Base-by-base conservation (phyloP, 2,888 invertebrate genomes). In the Sisyra terminalis region DNA sequence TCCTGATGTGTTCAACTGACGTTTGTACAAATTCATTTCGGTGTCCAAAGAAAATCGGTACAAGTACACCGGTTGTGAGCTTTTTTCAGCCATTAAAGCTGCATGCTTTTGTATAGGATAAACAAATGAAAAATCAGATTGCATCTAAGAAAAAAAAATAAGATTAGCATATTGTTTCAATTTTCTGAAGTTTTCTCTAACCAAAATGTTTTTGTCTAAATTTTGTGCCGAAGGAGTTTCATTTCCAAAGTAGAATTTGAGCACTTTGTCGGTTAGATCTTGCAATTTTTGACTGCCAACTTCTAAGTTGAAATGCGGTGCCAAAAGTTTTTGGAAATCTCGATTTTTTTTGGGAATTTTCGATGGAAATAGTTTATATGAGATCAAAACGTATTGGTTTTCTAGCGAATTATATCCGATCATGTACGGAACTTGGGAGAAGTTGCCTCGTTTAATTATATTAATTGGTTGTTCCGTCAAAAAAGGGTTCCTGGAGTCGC, bases 211-310 rank as follows among this genome's bases (percentile, higher is more conserved):
- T 18, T n/a, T 32, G 8, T 40, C 10, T 5, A 34, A 10, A 17
- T 35, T 35, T 14, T 24, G 4, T n/a, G 7, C 24, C 10, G 16
- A 36, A 7, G n/a, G 24, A 3, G 14, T 31, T 9, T 15, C 16
- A 15, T 42, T 36, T 35, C 42, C 14, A 42, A 35, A 42, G 35
- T 42, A 42, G 35, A 35, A 42, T 2, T 29, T 24, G n/a, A 15
- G 8, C 9, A 42, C 15, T 35, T 35, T 36, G 11, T 15, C 9
- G 3, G 42, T 35, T 3, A 29, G 14, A 2, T 16, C 10, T 10
- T 14, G n/a, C 4, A 24, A 36, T 36, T 42, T 42, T 13, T n/a
- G n/a, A 3, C 35, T 14, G 6, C 36, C 42, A 8, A 9, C 9
- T 17, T 6, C 10, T 29, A 42, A 7, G 14, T 35, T 10, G 35